Evolutionary conservation across 92 coral and sea anemone genomes (phyloP).

Genomic region (Palythoa heliodiscus): DNA sequence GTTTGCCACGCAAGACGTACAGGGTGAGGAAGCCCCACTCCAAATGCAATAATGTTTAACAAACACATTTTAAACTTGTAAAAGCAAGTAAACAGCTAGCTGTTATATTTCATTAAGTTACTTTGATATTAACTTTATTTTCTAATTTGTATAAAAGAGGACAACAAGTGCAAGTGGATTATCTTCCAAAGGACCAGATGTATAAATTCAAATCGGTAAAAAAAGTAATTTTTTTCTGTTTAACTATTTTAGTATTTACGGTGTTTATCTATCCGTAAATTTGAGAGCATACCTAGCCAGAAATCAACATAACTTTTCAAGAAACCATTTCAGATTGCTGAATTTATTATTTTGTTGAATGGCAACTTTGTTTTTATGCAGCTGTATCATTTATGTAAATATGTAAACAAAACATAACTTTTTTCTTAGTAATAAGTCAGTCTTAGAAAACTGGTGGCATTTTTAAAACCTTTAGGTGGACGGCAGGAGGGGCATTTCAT

Average conservation of each 20-base stretch:
- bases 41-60: background rate
- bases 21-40: conserved; percentile 11
- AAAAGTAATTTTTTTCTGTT: background rate
- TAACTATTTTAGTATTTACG: too few species aligned
- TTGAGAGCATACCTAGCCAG: too few species aligned
- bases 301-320: too few species aligned
- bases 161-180: conserved; percentile 31
- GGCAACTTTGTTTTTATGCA: background rate
- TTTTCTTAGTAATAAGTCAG: too few species aligned
- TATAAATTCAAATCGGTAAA: background rate
- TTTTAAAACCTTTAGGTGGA: conserved; percentile 1
- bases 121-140: background rate
- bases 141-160: background rate
- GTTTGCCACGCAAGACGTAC: conserved; percentile 39
- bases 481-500: background rate
- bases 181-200: conserved; percentile 12
- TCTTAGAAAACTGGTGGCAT: background rate
- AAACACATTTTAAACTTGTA: background rate
- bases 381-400: background rate
- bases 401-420: background rate
- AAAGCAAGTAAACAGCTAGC: background rate
- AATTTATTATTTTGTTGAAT: background rate
- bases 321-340: too few species aligned
- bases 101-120: background rate
- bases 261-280: too few species aligned